Evolutionary conservation across 2,888 invertebrate species (phyloP).

Genomic region (Macaria liturata): DNA sequence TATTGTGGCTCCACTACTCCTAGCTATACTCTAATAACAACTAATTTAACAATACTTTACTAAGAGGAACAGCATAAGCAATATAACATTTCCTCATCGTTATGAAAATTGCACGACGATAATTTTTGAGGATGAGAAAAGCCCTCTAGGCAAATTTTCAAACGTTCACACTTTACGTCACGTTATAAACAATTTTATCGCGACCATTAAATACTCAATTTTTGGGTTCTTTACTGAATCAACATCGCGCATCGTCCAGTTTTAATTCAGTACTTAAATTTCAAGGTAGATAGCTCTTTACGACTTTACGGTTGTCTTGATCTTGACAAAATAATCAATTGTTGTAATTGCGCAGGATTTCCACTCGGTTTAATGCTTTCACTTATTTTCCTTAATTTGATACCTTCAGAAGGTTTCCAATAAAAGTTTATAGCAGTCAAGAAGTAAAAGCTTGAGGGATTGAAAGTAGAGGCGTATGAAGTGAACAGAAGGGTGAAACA

Average conservation of each 20-base stretch:
- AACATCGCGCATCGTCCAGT: slow-evolving; percentile 18
- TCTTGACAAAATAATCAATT: slow-evolving; percentile 49
- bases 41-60: too few species aligned
- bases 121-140: too few species aligned
- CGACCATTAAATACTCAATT: too few species aligned
- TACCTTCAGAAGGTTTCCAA: slow-evolving; percentile 36
- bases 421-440: slow-evolving; percentile 36
- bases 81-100: too few species aligned
- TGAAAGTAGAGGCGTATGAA: slow-evolving; percentile 16
- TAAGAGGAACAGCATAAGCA: too few species aligned
- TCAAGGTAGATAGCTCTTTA: slow-evolving; percentile 40
- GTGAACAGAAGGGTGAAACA: slow-evolving; percentile 15
- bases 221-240: too few species aligned
- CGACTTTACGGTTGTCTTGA: slow-evolving; percentile 46
- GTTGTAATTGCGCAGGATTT: slow-evolving; percentile 37
- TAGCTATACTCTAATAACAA: not conserved
- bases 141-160: too few species aligned
- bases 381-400: slow-evolving; percentile 45
- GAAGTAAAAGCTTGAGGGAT: slow-evolving; percentile 21
- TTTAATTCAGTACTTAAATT: slow-evolving; percentile 53
- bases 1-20: slow-evolving; percentile 17
- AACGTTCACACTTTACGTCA: too few species aligned
- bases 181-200: too few species aligned
- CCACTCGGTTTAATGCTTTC: slow-evolving; percentile 44
- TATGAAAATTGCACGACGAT: too few species aligned